Evolutionary conservation across 2,113 vertebrate genomes (phyloP).

Genomic region (Etia nguti): DNA sequence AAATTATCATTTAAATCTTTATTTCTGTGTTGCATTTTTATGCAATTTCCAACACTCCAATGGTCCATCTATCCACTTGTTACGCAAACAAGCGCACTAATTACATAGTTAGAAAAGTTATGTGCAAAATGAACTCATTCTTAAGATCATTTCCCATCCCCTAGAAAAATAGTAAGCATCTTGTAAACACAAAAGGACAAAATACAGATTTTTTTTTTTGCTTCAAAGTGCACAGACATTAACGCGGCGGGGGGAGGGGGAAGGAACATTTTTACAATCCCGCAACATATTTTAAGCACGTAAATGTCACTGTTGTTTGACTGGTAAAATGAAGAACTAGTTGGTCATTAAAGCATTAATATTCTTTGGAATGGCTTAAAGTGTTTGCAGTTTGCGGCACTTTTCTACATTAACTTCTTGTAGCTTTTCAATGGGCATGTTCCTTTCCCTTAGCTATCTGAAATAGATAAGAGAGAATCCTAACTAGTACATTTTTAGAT

Average conservation of each 20-base stretch:
- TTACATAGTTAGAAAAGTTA: conserved; percentile 28
- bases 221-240: conserved; percentile 42
- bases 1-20: not conserved
- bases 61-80: not conserved
- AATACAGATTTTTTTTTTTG: conserved; percentile 33
- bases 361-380: conserved; percentile 54
- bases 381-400: not conserved
- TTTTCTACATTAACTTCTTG: not conserved
- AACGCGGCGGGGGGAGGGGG: not conserved
- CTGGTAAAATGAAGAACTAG: not conserved
- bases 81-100: not conserved
- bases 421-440: not conserved
- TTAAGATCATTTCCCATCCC: conserved; percentile 16
- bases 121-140: conserved; percentile 53
- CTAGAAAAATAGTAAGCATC: conserved; percentile 55
- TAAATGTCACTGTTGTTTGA: not conserved
- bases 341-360: conserved; percentile 48
- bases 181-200: conserved; percentile 48
- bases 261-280: not conserved
- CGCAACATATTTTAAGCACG: not conserved
- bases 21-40: not conserved
- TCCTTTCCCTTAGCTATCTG: not conserved
- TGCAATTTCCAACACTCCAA: not conserved
- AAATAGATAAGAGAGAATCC: not conserved
- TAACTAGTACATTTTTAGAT: not conserved